Evolutionary conservation across 2,113 vertebrate genomes (phyloP).

Genomic region (Dasyprocta punctata): DNA sequence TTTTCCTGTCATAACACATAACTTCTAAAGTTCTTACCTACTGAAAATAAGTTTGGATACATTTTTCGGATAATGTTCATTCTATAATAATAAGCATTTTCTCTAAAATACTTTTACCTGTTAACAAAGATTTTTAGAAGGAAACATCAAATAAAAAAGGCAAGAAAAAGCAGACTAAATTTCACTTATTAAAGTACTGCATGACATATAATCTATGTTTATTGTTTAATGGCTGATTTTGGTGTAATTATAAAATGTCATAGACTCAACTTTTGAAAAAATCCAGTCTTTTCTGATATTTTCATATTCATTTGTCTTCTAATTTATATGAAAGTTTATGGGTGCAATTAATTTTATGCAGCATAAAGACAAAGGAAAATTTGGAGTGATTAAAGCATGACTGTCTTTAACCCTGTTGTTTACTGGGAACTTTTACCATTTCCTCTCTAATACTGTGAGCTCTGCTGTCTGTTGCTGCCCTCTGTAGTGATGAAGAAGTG

Average conservation of each 20-base stretch:
- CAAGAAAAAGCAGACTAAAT: neutral
- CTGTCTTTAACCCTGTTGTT: constrained; percentile 79
- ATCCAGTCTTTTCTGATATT: neutral
- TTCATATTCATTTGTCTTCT: neutral
- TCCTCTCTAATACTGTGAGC: constrained; percentile 75
- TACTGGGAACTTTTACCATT: constrained; percentile 75
- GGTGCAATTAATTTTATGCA: neutral
- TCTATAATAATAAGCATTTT: neutral
- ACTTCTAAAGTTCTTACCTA: neutral
- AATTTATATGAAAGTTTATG: constrained; percentile 26
- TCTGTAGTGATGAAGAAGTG: constrained; percentile 88
- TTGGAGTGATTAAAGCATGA: constrained; percentile 59
- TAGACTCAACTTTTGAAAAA: neutral
- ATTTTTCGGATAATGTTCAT: neutral
- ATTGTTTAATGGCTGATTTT: neutral
- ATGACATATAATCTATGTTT: neutral
- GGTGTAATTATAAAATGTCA: neutral
- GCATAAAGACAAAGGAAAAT: neutral
- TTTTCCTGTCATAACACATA: neutral
- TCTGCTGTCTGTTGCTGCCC: constrained; percentile 89
- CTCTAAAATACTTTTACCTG: neutral
- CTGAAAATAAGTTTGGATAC: neutral
- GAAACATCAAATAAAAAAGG: neutral
- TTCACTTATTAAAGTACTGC: fast-evolving
- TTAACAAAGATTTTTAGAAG: neutral